Percentiles rank a stretch among this genome's conserved stretches.
These are phyloP conservation scores for Hetaerina titia DNA, from an alignment of 2,888 invertebrate species.

Conservation along the genomic window DNA sequence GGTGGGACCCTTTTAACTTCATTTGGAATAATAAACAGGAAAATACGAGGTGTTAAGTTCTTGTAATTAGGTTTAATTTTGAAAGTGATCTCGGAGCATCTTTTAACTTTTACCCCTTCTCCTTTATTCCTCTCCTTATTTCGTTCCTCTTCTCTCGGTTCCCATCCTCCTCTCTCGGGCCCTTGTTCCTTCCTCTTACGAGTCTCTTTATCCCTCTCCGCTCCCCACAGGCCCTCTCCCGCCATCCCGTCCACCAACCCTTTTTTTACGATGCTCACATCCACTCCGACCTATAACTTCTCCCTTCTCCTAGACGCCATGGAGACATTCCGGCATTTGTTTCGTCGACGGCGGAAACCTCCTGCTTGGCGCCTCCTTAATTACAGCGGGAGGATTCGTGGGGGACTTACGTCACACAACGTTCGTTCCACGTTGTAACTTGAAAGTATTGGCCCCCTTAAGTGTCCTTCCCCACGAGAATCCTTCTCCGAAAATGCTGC, in stretches of 20 bases:
- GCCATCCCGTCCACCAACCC: neutral
- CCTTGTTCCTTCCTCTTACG: neutral
- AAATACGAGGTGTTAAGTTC: conserved; percentile 53
- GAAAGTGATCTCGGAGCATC: conserved; percentile 15
- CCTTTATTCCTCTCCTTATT: neutral
- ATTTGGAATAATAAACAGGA: conserved; percentile 9
- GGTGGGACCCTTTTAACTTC: neutral
- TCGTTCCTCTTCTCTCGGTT: neutral
- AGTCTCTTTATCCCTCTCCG: neutral
- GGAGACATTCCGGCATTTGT: conserved; percentile 62
- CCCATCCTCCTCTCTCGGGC: neutral
- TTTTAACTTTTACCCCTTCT: conserved; percentile 10
- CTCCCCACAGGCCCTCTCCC: neutral
- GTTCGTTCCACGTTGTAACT: conserved; percentile 21
- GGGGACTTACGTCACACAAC: conserved; percentile 37
- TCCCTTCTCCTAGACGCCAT: neutral
- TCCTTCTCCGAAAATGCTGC: neutral
- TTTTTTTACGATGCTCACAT: conserved; percentile 22
- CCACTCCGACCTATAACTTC: conserved; percentile 47
- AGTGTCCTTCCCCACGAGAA: neutral
- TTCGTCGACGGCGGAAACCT: conserved; percentile 54
- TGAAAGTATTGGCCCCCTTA: conserved; percentile 40
- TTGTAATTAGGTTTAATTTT: conserved; percentile 52
- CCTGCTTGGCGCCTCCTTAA: conserved; percentile 62
- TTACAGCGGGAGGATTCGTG: conserved; percentile 56